Evolutionary conservation across 1,140 invertebrate genomes (phyloP).

Genomic region (Plectrocnemia conspersa): DNA sequence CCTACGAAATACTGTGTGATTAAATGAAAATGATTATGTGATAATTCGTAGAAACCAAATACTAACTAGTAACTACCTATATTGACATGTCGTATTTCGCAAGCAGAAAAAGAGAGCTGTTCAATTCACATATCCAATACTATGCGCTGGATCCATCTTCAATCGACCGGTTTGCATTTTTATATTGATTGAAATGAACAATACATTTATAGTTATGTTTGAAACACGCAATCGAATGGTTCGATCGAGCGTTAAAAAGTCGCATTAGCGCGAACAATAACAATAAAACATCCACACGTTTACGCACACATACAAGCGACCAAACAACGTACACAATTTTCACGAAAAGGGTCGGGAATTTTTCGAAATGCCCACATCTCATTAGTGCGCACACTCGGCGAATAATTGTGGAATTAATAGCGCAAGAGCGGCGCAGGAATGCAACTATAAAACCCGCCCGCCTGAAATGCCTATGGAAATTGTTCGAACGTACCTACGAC

Average conservation of each 20-base stretch:
- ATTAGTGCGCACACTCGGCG: conserved; percentile 30
- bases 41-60: too few species aligned
- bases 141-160: too few species aligned
- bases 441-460: conserved; percentile 27
- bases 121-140: too few species aligned
- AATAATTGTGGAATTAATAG: conserved; percentile 35
- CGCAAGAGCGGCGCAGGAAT: conserved; percentile 29
- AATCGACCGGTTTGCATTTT: too few species aligned
- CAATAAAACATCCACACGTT: not conserved
- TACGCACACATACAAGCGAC: not conserved
- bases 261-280: not conserved
- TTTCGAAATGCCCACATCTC: conserved; percentile 30
- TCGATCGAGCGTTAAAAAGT: not conserved
- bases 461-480: conserved; percentile 19
- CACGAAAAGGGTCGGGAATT: conserved; percentile 12
- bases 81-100: too few species aligned
- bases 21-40: too few species aligned
- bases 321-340: too few species aligned
- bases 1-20: too few species aligned
- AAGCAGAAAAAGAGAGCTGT: too few species aligned
- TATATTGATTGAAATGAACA: conserved; percentile 10
- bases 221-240: not conserved
- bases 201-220: not conserved
- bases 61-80: too few species aligned
- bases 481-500: not conserved